Evolutionary conservation across 2,113 vertebrate species (phyloP).

Genomic region (Megatriorchis doriae): DNA sequence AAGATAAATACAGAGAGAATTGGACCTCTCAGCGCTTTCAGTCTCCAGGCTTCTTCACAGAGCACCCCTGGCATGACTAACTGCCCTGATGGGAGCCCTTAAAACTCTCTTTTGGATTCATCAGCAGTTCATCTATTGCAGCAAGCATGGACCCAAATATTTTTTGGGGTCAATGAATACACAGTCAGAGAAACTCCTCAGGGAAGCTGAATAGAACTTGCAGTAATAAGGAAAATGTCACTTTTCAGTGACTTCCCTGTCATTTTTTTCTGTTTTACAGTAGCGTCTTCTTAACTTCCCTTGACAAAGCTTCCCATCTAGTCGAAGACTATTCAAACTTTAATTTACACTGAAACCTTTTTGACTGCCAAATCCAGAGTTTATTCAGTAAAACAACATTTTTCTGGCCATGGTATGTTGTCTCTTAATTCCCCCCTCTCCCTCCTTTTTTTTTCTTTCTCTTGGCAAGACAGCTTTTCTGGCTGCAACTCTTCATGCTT

Average conservation of each 20-base stretch:
- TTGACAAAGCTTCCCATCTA: not conserved
- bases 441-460: not conserved
- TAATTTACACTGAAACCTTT: not conserved
- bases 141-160: not conserved
- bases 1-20: not conserved
- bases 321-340: not conserved
- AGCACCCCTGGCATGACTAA: not conserved
- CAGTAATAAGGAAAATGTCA: slow-evolving; percentile 8
- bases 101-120: not conserved
- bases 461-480: not conserved
- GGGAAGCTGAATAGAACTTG: not conserved
- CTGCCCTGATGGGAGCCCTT: not conserved
- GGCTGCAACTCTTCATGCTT: not conserved
- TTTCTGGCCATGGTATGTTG: not conserved
- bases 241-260: not conserved
- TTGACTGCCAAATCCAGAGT: not conserved
- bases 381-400: not conserved
- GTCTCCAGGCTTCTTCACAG: not conserved
- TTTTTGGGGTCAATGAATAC: not conserved
- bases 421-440: not conserved
- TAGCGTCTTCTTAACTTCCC: not conserved
- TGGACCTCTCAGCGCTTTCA: not conserved
- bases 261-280: not conserved
- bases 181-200: not conserved
- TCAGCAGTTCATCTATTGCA: not conserved